phyloP scores from a whole-genome alignment of 2,797 vertebrate species.

The Paramormyrops hopkinsi region DNA sequence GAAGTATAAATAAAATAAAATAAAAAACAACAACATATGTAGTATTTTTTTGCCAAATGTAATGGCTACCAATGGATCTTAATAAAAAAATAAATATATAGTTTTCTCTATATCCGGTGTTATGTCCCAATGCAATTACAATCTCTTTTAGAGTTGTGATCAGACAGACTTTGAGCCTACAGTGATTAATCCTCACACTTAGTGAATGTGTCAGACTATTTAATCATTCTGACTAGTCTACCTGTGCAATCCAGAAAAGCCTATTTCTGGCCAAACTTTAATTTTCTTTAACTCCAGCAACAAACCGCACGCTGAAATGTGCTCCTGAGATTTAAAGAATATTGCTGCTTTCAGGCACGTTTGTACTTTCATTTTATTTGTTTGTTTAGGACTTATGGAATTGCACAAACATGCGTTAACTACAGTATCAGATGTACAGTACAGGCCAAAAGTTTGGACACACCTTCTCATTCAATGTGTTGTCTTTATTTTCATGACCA shows the following conservation, averaged over 20 bases:
- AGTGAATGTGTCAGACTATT: neutral
- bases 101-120: neutral
- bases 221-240: slow-evolving; percentile 10
- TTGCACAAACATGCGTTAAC: neutral
- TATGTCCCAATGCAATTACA: neutral
- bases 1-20: neutral
- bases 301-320: neutral
- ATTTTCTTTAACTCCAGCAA: slow-evolving; percentile 6
- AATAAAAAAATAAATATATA: neutral
- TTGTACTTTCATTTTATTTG: neutral
- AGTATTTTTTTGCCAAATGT: neutral
- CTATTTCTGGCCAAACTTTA: neutral
- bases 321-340: neutral
- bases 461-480: too few species aligned
- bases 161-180: neutral
- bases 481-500: too few species aligned
- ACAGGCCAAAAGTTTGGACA: too few species aligned
- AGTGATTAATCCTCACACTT: slow-evolving; percentile 4
- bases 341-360: neutral
- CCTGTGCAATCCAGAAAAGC: neutral
- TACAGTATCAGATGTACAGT: neutral
- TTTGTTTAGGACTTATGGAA: neutral
- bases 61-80: neutral
- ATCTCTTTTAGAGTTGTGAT: slow-evolving; percentile 4
- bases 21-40: neutral